Evolutionary conservation across 1,140 invertebrate genomes (phyloP).

Genomic region (Eriosoma lanigerum): DNA sequence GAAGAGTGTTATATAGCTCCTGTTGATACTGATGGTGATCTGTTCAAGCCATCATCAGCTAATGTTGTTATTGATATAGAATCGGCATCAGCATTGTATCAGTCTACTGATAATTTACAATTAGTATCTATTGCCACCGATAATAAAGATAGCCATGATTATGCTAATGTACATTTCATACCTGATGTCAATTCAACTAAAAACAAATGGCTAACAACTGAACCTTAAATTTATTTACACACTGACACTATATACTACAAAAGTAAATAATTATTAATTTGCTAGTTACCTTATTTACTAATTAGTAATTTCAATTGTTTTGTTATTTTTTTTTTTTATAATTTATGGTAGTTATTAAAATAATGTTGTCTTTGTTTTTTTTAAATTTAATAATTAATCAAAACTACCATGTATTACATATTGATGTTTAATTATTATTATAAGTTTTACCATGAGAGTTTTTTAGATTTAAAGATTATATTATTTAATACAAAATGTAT

Average conservation of each 20-base stretch:
- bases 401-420: not conserved
- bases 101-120: slow-evolving; percentile 8
- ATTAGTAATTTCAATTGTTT: slow-evolving; percentile 10
- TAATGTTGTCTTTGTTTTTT: not conserved
- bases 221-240: not conserved
- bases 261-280: not conserved
- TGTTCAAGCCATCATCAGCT: slow-evolving; percentile 28
- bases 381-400: slow-evolving; percentile 7
- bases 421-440: not conserved
- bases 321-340: not conserved
- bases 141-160: slow-evolving; percentile 25
- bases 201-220: slow-evolving; percentile 38
- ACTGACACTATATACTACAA: not conserved
- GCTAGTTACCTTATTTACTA: not conserved
- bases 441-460: not conserved
- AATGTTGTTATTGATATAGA: slow-evolving; percentile 48
- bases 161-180: slow-evolving; percentile 9
- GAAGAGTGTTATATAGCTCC: not conserved
- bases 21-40: slow-evolving; percentile 37
- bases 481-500: not conserved
- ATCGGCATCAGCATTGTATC: slow-evolving; percentile 35
- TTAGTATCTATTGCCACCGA: slow-evolving; percentile 35
- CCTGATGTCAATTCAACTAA: slow-evolving; percentile 1
- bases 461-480: slow-evolving; percentile 3
- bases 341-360: not conserved